Conservation (phyloP, 1,140 invertebrate species). For the Spodoptera frugiperda region DNA sequence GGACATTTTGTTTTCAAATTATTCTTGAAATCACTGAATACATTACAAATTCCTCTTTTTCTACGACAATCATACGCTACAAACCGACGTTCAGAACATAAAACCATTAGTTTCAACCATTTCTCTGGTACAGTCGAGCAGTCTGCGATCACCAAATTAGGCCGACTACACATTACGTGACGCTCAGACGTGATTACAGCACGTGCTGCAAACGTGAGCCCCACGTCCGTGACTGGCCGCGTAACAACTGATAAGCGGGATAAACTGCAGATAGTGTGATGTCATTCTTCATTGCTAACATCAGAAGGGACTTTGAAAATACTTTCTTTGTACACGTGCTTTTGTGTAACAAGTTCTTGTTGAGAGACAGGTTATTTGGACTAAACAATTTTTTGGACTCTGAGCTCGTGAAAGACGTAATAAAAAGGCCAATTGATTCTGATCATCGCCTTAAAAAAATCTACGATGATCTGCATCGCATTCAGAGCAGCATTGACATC, state of each 20-base stretch:
- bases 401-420: too few relatives aligned
- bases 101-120: conserved; percentile 32
- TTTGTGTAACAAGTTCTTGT: too few relatives aligned
- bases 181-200: conserved; percentile 62
- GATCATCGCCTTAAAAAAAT: too few relatives aligned
- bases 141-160: conserved; percentile 62
- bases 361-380: too few relatives aligned
- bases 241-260: conserved; percentile 28
- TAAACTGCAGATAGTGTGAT: neutral
- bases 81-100: conserved; percentile 3
- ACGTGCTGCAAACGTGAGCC: conserved; percentile 69
- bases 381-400: too few relatives aligned
- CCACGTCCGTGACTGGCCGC: conserved; percentile 42
- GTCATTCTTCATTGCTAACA: conserved; percentile 3
- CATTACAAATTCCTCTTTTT: neutral
- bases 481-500: too few relatives aligned
- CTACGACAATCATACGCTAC: conserved; percentile 1
- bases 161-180: conserved; percentile 62
- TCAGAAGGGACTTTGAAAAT: too few relatives aligned
- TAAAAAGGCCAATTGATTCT: too few relatives aligned
- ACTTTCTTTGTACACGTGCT: too few relatives aligned
- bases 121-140: conserved; percentile 29
- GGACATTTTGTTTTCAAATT: too few relatives aligned
- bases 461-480: too few relatives aligned
- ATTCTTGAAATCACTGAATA: too few relatives aligned